Conservation (phyloP, 2,888 invertebrate species). For the Agrotis exclamationis region DNA sequence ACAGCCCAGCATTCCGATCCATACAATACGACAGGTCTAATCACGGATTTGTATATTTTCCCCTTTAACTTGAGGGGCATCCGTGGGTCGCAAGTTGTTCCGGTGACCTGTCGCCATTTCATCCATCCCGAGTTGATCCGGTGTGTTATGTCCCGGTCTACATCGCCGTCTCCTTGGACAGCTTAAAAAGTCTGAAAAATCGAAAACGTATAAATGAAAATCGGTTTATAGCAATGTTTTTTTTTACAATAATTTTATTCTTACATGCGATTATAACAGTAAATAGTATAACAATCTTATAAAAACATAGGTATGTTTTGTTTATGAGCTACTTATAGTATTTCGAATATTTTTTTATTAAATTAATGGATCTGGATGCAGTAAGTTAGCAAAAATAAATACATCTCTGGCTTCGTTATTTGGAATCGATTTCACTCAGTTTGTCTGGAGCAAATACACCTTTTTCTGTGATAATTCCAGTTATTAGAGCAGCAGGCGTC, state of each 20-base stretch:
- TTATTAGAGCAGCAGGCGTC: constrained; percentile 97
- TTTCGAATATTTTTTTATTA: constrained; percentile 54
- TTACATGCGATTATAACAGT: constrained; percentile 68
- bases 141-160: too few species aligned
- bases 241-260: constrained; percentile 66
- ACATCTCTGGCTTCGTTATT: constrained; percentile 57
- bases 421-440: constrained; percentile 75
- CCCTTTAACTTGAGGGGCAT: too few species aligned
- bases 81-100: too few species aligned
- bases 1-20: too few species aligned
- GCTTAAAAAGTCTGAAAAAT: too few species aligned
- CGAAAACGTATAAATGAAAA: constrained; percentile 1
- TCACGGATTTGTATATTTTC: too few species aligned
- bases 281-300: constrained; percentile 68
- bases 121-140: too few species aligned
- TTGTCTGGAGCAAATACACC: constrained; percentile 95
- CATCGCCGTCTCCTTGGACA: too few species aligned
- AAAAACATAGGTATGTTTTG: constrained; percentile 64
- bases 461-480: constrained; percentile 98
- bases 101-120: too few species aligned
- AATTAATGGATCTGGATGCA: constrained; percentile 54
- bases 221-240: constrained; percentile 3
- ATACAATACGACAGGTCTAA: too few species aligned
- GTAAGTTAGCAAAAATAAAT: constrained; percentile 45
- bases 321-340: constrained; percentile 59